Evolutionary conservation across 2,888 invertebrate genomes (phyloP), one percentile per base, ranked within the genome.

Genomic region (Eumerus sabulonum): DNA sequence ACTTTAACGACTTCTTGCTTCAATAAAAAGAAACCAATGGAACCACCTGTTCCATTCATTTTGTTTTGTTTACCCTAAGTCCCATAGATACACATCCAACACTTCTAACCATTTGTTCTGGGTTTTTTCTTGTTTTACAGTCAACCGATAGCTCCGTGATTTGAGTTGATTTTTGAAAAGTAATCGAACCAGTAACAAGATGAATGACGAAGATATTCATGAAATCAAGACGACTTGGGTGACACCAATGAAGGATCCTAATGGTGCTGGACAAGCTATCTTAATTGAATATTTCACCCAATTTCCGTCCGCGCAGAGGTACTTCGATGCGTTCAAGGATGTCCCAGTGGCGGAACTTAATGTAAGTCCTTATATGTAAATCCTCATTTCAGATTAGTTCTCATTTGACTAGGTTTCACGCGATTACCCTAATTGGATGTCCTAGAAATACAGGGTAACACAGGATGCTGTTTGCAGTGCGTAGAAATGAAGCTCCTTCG

Each of bases 181-280:
- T 17, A 63, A 36, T n/a, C n/a, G 11, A 27, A 27, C 7, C 2
- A 27, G 54, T 9, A 16, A 45, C 68, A 83, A 81, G 82, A 86
- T 89, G 85, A 87, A 86, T 82, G 84, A 84, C 82, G 85, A 86
- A 82, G 88, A 89, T 83, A 84, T 89, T 81, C 83, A 82, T 76
- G 83, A 87, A 73, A 87, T 89, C 57, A 87, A 87, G 73, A 87
- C 84, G 82, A 87, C 89, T 81, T 89, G 89, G 89, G 86, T 85
- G 76, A 86, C 87, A 38, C 87, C 88, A 66, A 84, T 85, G 82
- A 84, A 85, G 66, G 85, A 86, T 76, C 86, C 88, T 38, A 84
- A 86, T 36, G 89, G 87, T 16, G 87, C 89, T 5, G 89, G 89
- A 19, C 84, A 86, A 74, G 86, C 86, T 13, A 88, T 89, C 82